Evolutionary conservation across 2,888 invertebrate species (phyloP), one percentile per base, ranked within the genome.

Genomic region (Dynastes grantii): DNA sequence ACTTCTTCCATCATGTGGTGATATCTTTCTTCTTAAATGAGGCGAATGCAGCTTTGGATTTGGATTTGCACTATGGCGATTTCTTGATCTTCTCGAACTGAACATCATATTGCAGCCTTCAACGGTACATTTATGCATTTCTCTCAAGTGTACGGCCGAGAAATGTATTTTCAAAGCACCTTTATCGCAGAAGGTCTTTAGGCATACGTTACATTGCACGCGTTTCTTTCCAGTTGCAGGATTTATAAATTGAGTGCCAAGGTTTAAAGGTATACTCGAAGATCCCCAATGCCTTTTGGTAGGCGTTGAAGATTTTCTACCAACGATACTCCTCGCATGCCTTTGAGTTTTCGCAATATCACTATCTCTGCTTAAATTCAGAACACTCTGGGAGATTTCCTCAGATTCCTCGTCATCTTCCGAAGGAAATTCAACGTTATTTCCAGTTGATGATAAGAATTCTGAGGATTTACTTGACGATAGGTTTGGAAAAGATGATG

Each of bases 41-140:
- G 98, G 98, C 78, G 98, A 97, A 89, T 99, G 99, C 22, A 99
- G 90, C 88, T 99, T 99, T 0, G 99, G 99, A 89, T 99, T 99
- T 0, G 98, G 98, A 89, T 99, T 99, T 9, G 98, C 98, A 88
- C 97, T 97, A 89, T 99, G 99, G 2, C 99, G 92, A 87, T 99
- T 99, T 75, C 99, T 92, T 37, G 98, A 98, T 82, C 99, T 91
- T 82, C 99, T 92, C 11, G 98, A 98, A 88, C 98, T 98, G 87
- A 99, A 99, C 97, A 98, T 98, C 97, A 98, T 98, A 88, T 97
- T 98, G 90, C 99, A 99, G 0, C 98, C 98, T 87, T 97, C 97
- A 0, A 99, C 98, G 0, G 99, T 98, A 88, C 99, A 99, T 89
- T 97, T 97, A 89, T 99, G 99, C 99, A 99, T 99, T 90, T 99